A percentile compares a stretch with the other conserved stretches of the same genome.
Evolutionary conservation across 1,140 invertebrate genomes (phyloP).

Genomic region (Drosophila nigromelanica): DNA sequence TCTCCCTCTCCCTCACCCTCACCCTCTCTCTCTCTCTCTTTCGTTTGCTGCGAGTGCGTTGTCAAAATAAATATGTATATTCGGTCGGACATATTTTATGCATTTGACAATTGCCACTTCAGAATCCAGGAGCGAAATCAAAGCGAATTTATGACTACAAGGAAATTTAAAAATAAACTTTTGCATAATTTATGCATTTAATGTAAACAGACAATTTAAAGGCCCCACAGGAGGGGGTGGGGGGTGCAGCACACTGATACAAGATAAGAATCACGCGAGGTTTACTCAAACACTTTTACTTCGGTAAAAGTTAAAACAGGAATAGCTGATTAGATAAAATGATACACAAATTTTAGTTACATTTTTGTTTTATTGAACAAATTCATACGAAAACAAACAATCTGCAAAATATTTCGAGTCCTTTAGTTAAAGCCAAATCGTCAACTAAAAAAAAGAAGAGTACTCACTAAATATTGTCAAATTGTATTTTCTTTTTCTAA

Average conservation of each 20-base stretch:
- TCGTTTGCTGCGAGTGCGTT: background rate
- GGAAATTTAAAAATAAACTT: conserved; percentile 60
- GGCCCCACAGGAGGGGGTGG: conserved; percentile 3
- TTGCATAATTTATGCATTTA: conserved; percentile 80
- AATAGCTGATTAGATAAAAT: background rate
- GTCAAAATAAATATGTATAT: conserved; percentile 27
- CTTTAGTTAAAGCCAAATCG: too few species aligned
- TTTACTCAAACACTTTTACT: too few species aligned
- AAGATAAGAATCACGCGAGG: background rate
- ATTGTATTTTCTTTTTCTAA: too few species aligned
- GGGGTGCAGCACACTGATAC: background rate
- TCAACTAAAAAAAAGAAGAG: background rate
- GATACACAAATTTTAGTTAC: too few species aligned
- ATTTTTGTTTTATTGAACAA: too few species aligned
- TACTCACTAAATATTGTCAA: background rate
- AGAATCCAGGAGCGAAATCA: conserved; percentile 57
- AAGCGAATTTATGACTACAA: conserved; percentile 64
- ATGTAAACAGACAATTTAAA: conserved; percentile 75
- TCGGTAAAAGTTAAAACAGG: too few species aligned
- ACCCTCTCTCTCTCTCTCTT: background rate
- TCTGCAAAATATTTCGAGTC: too few species aligned
- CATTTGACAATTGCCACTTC: conserved; percentile 71
- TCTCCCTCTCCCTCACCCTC: background rate
- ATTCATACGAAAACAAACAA: too few species aligned
- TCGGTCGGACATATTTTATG: conserved; percentile 69